These are phyloP conservation scores for Montipora capricornis DNA, from an alignment of 64 coral and sea anemone species.

Conservation along the genomic window DNA sequence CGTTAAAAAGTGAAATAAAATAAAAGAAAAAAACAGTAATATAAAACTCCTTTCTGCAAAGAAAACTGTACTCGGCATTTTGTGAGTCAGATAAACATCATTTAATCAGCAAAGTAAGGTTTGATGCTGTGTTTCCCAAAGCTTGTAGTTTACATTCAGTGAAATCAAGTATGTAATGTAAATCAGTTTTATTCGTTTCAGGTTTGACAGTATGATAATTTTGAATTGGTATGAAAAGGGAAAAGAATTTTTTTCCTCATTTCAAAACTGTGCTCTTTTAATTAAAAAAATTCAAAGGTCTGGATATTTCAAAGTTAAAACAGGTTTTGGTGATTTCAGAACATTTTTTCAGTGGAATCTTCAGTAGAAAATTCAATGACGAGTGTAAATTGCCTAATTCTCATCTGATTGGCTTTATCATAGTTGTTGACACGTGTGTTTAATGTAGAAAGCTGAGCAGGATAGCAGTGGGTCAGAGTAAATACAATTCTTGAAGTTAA, in stretches of 20 bases:
- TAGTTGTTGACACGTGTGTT: not conserved
- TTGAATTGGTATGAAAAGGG: not conserved
- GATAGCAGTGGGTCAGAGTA: not conserved
- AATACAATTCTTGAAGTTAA: not conserved
- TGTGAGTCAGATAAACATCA: not conserved
- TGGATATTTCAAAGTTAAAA: too few relatives aligned
- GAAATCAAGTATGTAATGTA: conserved; percentile 16
- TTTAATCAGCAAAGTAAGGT: not conserved
- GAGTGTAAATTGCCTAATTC: too few relatives aligned
- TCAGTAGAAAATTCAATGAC: too few relatives aligned
- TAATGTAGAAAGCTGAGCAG: not conserved
- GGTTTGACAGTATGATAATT: conserved; percentile 16
- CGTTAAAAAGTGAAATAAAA: not conserved
- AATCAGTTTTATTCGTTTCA: conserved; percentile 26
- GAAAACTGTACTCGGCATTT: not conserved
- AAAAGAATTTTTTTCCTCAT: not conserved
- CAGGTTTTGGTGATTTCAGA: too few relatives aligned
- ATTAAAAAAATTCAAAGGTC: too few relatives aligned
- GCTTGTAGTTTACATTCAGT: conserved; percentile 27
- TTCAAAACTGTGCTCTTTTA: conserved; percentile 13
- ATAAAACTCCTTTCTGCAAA: not conserved
- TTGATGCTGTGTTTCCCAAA: not conserved
- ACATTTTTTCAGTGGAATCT: too few relatives aligned
- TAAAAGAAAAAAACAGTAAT: not conserved
- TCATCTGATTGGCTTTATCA: not conserved